Evolutionary conservation across 2,113 vertebrate genomes (phyloP).

Genomic region (Rhinichthys klamathensis): DNA sequence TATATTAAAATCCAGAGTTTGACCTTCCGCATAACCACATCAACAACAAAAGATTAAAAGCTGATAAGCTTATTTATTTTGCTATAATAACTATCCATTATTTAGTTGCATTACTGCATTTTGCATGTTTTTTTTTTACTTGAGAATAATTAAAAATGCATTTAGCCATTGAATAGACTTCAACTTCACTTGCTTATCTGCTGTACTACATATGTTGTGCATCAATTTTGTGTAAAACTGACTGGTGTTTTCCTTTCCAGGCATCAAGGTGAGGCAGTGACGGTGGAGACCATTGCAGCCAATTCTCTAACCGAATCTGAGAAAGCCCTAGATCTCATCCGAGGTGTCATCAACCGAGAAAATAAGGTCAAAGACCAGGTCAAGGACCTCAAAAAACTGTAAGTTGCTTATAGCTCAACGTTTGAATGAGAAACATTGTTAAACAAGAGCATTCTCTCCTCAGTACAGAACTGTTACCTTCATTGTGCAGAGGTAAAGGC

Average conservation of each 20-base stretch:
- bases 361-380: slow-evolving; percentile 60
- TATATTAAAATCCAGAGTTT: neutral
- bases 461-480: neutral
- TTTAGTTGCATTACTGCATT: neutral
- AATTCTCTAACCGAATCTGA: slow-evolving; percentile 64
- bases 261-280: slow-evolving; percentile 72
- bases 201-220: neutral
- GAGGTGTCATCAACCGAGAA: slow-evolving; percentile 56
- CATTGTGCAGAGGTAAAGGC: neutral
- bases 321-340: slow-evolving; percentile 73
- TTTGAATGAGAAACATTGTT: neutral
- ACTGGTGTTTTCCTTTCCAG: slow-evolving; percentile 69
- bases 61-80: neutral
- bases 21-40: neutral
- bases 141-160: neutral
- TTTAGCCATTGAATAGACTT: neutral
- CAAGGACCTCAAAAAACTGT: slow-evolving; percentile 77
- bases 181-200: neutral
- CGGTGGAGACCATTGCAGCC: slow-evolving; percentile 65
- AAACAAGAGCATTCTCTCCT: neutral
- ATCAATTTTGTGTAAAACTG: neutral
- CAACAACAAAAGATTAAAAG: neutral
- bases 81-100: neutral
- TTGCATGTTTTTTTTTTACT: neutral
- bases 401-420: slow-evolving; percentile 54